Conservation (phyloP, 2,888 invertebrate species). For the Actias luna region DNA sequence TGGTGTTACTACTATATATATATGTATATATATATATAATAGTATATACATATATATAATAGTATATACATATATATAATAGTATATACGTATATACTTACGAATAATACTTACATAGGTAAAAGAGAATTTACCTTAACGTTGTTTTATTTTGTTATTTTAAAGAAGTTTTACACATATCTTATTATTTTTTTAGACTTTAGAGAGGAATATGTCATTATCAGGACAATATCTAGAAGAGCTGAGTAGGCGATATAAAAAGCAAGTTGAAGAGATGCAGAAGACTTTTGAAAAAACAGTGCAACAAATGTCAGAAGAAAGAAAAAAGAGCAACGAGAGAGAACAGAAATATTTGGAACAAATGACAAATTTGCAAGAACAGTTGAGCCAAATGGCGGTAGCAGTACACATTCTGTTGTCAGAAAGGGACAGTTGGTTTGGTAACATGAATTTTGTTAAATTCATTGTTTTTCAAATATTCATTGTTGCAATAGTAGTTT, state of each 20-base stretch:
- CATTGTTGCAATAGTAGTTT: conserved; percentile 71
- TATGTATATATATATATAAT: too few relatives aligned
- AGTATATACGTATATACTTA: too few relatives aligned
- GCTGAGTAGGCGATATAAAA: conserved; percentile 95
- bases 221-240: conserved; percentile 98
- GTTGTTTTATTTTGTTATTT: too few relatives aligned
- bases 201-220: conserved; percentile 98
- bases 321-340: conserved; percentile 85
- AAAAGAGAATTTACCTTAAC: too few relatives aligned
- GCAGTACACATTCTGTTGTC: conserved; percentile 82
- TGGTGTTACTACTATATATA: too few relatives aligned
- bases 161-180: too few relatives aligned
- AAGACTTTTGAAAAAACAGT: conserved; percentile 90
- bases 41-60: too few relatives aligned
- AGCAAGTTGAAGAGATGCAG: conserved; percentile 98
- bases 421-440: conserved; percentile 85
- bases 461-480: conserved; percentile 75
- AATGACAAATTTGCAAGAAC: conserved; percentile 84
- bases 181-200: conserved; percentile 81
- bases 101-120: too few relatives aligned
- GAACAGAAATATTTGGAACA: conserved; percentile 91
- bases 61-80: too few relatives aligned
- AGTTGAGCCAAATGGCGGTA: conserved; percentile 83
- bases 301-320: conserved; percentile 86
- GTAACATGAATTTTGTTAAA: conserved; percentile 81